Evolutionary conservation across 2,888 invertebrate genomes (phyloP).

Genomic region (Xestia rhomboidea): DNA sequence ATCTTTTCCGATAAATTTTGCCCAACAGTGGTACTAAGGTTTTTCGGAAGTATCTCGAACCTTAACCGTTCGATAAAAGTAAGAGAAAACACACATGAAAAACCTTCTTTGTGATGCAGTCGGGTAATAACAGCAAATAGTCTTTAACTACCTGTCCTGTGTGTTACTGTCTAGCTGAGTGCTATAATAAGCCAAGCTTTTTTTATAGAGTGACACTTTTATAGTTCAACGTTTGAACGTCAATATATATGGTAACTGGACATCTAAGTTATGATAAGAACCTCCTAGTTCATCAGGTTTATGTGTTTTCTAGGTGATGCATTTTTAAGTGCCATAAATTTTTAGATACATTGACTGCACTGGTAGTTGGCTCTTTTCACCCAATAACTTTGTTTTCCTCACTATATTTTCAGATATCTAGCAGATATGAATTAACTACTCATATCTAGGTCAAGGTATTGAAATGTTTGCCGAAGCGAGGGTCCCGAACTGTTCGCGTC

Average conservation of each 20-base stretch:
- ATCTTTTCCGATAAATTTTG: constrained; percentile 88
- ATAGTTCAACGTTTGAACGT: background rate
- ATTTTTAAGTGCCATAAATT: background rate
- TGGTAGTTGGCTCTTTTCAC: background rate
- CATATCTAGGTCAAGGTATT: background rate
- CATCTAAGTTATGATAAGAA: constrained; percentile 10
- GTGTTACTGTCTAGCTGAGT: background rate
- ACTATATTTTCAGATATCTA: background rate
- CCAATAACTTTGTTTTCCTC: background rate
- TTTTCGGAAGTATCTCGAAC: constrained; percentile 70
- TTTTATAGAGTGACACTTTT: constrained; percentile 4
- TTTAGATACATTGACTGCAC: background rate
- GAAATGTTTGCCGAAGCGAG: background rate
- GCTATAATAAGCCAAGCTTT: background rate
- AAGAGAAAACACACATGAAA: background rate
- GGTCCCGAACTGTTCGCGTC: background rate
- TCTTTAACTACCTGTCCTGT: background rate
- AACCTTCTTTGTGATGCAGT: background rate
- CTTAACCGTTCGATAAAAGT: constrained; percentile 31
- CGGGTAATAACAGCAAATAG: background rate
- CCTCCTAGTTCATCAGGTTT: background rate
- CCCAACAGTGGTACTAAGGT: constrained; percentile 72
- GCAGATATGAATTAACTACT: too few species aligned
- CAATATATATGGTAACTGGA: background rate
- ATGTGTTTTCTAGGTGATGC: background rate